Evolutionary conservation across 37 sponge, comb jelly and placozoan species (phyloP).

Genomic region (Sycon ciliatum): DNA sequence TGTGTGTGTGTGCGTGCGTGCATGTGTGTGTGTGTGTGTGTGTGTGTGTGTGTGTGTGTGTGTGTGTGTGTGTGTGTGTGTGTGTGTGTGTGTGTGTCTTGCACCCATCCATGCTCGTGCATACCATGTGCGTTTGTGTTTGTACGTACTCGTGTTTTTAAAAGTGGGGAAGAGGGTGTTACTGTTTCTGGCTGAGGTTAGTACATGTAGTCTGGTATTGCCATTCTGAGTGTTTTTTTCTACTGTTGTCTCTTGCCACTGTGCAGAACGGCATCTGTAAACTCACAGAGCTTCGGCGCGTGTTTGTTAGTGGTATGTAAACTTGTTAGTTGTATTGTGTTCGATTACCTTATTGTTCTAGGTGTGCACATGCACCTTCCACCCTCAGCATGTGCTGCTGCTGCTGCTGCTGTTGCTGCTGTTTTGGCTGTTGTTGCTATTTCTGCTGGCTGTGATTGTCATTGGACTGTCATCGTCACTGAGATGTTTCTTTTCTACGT

Average conservation of each 20-base stretch:
- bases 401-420: no score
- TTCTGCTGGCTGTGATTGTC: no score
- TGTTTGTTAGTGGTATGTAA: conserved; percentile 59
- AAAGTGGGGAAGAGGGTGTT: no score
- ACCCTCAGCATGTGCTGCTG: conserved; percentile 13
- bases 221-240: no score
- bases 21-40: neutral
- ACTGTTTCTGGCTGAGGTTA: no score
- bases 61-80: conserved; percentile 5
- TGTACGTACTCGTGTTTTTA: no score
- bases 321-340: neutral
- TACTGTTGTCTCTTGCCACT: no score
- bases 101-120: conserved; percentile 8
- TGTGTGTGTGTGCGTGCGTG: neutral
- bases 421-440: no score
- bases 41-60: neutral
- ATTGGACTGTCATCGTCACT: no score
- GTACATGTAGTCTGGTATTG: no score
- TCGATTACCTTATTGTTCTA: neutral
- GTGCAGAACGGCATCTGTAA: conserved; percentile 55
- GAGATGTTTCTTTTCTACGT: no score
- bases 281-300: conserved; percentile 51
- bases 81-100: neutral
- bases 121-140: no score
- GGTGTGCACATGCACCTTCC: neutral